Evolutionary conservation across 1,140 invertebrate genomes (phyloP).

Genomic region (Nebria ingens): DNA sequence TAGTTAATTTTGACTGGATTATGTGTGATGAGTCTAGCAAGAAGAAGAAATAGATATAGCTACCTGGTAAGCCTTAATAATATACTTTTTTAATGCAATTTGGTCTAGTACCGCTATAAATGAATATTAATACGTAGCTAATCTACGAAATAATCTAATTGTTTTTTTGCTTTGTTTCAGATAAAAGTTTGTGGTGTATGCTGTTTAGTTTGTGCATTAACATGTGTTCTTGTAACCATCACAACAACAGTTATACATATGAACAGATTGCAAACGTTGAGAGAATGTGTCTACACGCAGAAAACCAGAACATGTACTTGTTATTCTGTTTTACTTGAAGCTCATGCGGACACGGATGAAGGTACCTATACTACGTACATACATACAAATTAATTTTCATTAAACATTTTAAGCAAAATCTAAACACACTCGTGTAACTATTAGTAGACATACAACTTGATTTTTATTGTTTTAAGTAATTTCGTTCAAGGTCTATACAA

Average conservation of each 20-base stretch:
- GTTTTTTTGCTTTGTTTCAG: slow-evolving; percentile 39
- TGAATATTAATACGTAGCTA: too few relatives aligned
- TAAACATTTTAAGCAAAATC: neutral
- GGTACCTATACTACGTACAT: neutral
- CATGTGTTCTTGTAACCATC: slow-evolving; percentile 79
- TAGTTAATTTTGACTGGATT: slow-evolving; percentile 75
- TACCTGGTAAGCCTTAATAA: slow-evolving; percentile 58
- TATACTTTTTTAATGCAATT: too few relatives aligned
- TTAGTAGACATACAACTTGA: neutral
- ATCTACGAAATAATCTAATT: too few relatives aligned
- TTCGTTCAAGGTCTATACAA: too few relatives aligned
- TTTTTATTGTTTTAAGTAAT: neutral
- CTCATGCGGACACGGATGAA: slow-evolving; percentile 34
- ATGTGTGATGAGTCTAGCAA: slow-evolving; percentile 72
- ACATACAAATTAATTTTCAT: neutral
- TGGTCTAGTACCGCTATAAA: too few relatives aligned
- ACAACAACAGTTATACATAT: slow-evolving; percentile 90
- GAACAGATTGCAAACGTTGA: slow-evolving; percentile 75
- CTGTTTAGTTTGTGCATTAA: slow-evolving; percentile 69
- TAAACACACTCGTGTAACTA: neutral
- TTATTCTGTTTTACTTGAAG: slow-evolving; percentile 51
- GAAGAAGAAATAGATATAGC: slow-evolving; percentile 72
- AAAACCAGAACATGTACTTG: slow-evolving; percentile 67
- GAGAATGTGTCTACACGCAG: slow-evolving; percentile 76
- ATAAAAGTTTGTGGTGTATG: slow-evolving; percentile 78